Evolutionary conservation across 2,888 invertebrate genomes (phyloP).

Genomic region (Tolmerus cingulatus): DNA sequence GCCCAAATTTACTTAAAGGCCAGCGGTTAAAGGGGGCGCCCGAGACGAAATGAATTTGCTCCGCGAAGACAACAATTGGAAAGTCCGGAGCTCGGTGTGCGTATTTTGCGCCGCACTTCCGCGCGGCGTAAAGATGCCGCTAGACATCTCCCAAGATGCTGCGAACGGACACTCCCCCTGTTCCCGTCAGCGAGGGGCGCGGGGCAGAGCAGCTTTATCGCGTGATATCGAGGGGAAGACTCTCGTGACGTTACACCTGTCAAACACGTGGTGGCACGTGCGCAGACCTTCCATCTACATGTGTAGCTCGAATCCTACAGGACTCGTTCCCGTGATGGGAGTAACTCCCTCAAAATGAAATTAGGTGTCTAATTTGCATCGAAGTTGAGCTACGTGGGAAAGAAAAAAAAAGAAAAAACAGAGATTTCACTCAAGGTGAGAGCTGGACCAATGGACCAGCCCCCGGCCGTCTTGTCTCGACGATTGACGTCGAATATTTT

Average conservation of each 20-base stretch:
- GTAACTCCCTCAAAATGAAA: neutral
- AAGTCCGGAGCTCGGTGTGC: neutral
- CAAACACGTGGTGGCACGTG: constrained; percentile 18
- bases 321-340: neutral
- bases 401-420: neutral
- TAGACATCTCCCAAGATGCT: neutral
- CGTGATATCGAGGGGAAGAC: constrained; percentile 7
- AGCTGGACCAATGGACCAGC: neutral
- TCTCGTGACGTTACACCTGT: constrained; percentile 4
- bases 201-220: neutral
- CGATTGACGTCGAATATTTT: neutral
- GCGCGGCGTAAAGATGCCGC: neutral
- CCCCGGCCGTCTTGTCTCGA: neutral
- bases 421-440: neutral
- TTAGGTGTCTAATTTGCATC: neutral
- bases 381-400: neutral
- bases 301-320: neutral
- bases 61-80: neutral
- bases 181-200: neutral
- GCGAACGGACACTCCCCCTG: neutral
- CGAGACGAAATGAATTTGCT: neutral
- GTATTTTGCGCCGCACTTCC: neutral
- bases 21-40: neutral
- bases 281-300: neutral
- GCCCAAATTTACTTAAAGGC: neutral